Evolutionary conservation across 2,888 invertebrate genomes (phyloP).

Genomic region (Cataglyphis albicans): DNA sequence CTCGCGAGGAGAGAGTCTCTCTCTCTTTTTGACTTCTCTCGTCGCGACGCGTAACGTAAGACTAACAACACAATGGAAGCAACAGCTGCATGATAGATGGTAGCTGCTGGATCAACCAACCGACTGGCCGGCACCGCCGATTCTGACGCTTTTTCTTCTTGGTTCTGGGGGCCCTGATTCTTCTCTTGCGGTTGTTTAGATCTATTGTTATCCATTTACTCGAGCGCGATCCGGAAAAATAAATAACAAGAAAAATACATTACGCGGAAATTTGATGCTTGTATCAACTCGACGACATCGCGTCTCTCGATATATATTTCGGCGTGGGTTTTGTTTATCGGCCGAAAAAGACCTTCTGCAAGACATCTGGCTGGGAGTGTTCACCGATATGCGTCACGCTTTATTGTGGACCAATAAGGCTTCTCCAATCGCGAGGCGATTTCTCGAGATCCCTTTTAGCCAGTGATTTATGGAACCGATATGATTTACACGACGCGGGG

Average conservation of each 20-base stretch:
- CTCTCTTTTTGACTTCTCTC: constrained; percentile 55
- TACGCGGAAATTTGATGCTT: not conserved
- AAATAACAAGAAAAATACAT: constrained; percentile 58
- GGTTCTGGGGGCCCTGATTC: not conserved
- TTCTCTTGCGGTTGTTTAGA: constrained; percentile 78
- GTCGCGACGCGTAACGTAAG: constrained; percentile 83
- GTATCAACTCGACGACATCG: constrained; percentile 10
- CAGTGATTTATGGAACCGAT: constrained; percentile 50
- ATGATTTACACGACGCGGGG: constrained; percentile 46
- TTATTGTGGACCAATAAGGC: constrained; percentile 49
- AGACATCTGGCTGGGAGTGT: constrained; percentile 58
- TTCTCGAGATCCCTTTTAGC: constrained; percentile 54
- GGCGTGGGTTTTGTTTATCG: constrained; percentile 65
- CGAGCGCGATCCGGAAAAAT: constrained; percentile 77
- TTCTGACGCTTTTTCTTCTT: constrained; percentile 69
- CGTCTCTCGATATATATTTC: constrained; percentile 13
- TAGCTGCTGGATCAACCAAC: constrained; percentile 72
- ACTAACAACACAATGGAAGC: constrained; percentile 86
- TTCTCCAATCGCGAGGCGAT: constrained; percentile 51
- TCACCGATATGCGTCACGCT: constrained; percentile 56
- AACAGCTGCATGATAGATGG: constrained; percentile 85
- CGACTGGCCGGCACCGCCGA: constrained; percentile 79
- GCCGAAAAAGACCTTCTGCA: constrained; percentile 58
- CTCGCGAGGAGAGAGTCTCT: constrained; percentile 40
- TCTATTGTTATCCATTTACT: constrained; percentile 81